Evolutionary conservation across 1,140 invertebrate species (phyloP).

Genomic region (Pseudobourletiella spinata): DNA sequence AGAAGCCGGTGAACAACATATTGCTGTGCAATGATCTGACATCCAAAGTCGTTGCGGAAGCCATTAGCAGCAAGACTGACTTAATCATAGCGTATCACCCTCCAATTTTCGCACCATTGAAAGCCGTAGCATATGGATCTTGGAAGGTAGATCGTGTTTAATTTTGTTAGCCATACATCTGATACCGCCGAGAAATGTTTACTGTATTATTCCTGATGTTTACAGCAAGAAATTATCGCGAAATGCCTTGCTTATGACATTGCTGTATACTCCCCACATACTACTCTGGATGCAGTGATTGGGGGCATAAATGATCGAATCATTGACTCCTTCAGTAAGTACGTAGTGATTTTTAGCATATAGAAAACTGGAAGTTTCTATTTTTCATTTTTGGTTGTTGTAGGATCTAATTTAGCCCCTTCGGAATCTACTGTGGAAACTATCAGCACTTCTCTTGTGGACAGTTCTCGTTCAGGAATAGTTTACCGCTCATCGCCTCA

Average conservation of each 20-base stretch:
- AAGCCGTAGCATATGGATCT: slow-evolving; percentile 54
- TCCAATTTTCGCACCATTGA: slow-evolving; percentile 78
- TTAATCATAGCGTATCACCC: slow-evolving; percentile 93
- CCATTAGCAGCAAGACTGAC: slow-evolving; percentile 54
- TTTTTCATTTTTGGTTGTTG: too few relatives aligned
- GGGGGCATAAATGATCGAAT: slow-evolving; percentile 92
- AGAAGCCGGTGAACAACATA: slow-evolving; percentile 52
- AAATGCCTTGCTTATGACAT: slow-evolving; percentile 76
- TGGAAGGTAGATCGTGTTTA: slow-evolving; percentile 57
- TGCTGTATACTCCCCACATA: slow-evolving; percentile 88
- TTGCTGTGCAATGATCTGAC: slow-evolving; percentile 93
- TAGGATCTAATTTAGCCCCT: neutral
- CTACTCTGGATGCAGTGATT: slow-evolving; percentile 69
- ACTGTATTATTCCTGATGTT: slow-evolving; percentile 25
- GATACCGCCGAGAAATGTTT: too few relatives aligned
- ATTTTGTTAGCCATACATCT: too few relatives aligned
- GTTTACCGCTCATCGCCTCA: neutral
- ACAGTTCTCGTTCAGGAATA: neutral
- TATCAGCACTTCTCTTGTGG: neutral
- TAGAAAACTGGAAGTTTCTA: too few relatives aligned
- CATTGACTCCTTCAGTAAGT: slow-evolving; percentile 58
- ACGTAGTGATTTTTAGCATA: neutral
- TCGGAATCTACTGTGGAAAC: neutral
- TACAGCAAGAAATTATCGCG: slow-evolving; percentile 65
- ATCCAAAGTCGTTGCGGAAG: slow-evolving; percentile 77